These are phyloP conservation scores for Lacerta agilis DNA, from an alignment of 2,797 vertebrate species.

Conservation along the genomic window DNA sequence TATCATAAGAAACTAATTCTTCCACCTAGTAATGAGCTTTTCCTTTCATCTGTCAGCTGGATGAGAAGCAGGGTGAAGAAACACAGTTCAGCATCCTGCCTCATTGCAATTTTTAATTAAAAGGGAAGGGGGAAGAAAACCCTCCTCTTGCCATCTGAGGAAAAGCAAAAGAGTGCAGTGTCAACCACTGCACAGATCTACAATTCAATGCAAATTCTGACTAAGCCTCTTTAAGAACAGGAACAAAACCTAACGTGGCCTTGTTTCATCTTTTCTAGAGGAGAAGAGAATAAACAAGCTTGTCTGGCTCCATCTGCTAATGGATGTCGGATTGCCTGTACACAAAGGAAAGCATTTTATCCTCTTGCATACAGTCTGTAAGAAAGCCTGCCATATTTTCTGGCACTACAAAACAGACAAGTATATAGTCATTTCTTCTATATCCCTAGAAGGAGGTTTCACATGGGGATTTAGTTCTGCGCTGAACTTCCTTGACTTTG, in stretches of 20 bases:
- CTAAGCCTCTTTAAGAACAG: slow-evolving; percentile 52
- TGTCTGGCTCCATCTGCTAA: slow-evolving; percentile 16
- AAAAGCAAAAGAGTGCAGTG: slow-evolving; percentile 7
- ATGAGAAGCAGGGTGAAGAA: slow-evolving; percentile 27
- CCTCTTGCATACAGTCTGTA: background rate
- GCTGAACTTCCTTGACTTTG: too few species aligned
- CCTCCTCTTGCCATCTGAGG: slow-evolving; percentile 27
- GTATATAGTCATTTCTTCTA: background rate
- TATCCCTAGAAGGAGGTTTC: background rate
- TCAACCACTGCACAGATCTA: slow-evolving; percentile 13
- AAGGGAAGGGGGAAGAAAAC: slow-evolving; percentile 11
- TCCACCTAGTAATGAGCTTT: slow-evolving; percentile 49
- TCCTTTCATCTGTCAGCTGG: slow-evolving; percentile 47
- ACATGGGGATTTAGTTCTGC: background rate
- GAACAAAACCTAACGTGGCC: slow-evolving; percentile 42
- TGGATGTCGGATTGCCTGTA: background rate
- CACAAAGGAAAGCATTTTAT: background rate
- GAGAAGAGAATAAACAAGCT: slow-evolving; percentile 32
- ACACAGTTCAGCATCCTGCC: slow-evolving; percentile 33
- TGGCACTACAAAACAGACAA: background rate
- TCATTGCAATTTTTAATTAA: slow-evolving; percentile 57
- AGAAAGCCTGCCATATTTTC: slow-evolving; percentile 3
- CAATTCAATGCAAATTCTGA: slow-evolving; percentile 24
- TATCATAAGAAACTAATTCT: slow-evolving; percentile 37
- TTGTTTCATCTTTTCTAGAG: slow-evolving; percentile 48